Evolutionary conservation across 2,888 invertebrate genomes (phyloP).

Genomic region (Criorhina ranunculi): DNA sequence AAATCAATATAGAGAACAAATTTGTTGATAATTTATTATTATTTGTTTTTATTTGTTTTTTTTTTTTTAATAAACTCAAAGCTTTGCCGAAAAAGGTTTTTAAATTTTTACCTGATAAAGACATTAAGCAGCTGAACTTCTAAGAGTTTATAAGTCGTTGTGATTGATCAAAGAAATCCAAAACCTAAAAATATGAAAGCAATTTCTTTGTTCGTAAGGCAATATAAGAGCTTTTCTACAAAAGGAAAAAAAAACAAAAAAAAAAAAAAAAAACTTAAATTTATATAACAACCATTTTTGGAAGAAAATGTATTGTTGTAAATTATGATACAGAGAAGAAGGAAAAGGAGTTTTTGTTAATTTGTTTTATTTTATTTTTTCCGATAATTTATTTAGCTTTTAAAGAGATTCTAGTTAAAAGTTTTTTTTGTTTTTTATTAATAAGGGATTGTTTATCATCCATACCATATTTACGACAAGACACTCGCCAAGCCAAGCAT

Average conservation of each 20-base stretch:
- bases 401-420: no score
- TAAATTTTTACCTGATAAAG: slow-evolving; percentile 16
- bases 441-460: no score
- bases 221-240: slow-evolving; percentile 8
- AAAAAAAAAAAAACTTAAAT: background rate
- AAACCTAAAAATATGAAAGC: slow-evolving; percentile 60
- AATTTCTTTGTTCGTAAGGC: slow-evolving; percentile 50
- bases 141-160: slow-evolving; percentile 66
- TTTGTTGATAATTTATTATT: slow-evolving; percentile 10
- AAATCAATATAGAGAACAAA: background rate
- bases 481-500: no score
- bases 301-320: background rate
- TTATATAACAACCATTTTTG: background rate
- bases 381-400: no score
- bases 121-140: slow-evolving; percentile 32
- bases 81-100: background rate
- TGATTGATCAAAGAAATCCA: slow-evolving; percentile 69
- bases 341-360: background rate
- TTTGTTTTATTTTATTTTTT: background rate
- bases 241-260: background rate
- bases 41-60: background rate
- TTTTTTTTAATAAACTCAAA: background rate
- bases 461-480: no score
- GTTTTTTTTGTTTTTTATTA: no score
- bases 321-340: background rate